Evolutionary conservation across 2,888 invertebrate genomes (phyloP), one percentile per base, ranked within the genome.

Genomic region (Campoplex capitator): DNA sequence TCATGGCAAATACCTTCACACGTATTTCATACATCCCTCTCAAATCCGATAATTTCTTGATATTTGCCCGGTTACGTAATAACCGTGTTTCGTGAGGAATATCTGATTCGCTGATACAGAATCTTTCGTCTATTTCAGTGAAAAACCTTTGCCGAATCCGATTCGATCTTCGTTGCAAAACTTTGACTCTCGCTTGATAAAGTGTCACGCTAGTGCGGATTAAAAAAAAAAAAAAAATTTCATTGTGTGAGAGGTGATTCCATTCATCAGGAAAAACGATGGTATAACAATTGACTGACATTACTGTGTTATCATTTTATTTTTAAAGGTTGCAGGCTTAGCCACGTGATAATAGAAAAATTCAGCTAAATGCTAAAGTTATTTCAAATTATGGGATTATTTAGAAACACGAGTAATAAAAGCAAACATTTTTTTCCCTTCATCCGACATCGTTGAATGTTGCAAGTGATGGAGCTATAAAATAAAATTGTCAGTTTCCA

Each of bases 131-230:
- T 38, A 42, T 45, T 78, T 28, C 65, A 51, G 78, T 73, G 78
- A 48, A 45, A 75, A 75, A 13, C 28, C 28, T 56, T 58, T 35
- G 56, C 71, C 45, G 16, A 65, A 62, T 48, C 3, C 48, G n/a
- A 35, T 56, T 45, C 8, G 32, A 18, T 35, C 23, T 28, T n/a
- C 56, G 16, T 9, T 42, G 8, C 73, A 8, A 23, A 65, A 54
- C 76, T 68, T n/a, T 13, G 38, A 35, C 67, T 70, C 48, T 80
- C 73, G 65, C 78, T 45, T 78, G 78, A 38, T 75, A 35, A 8
- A 79, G 80, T 85, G 78, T 85, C 85, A 86, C 79, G 83, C 62
- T 76, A 83, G 84, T 80, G 79, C 75, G 70, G 58, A 38, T 38
- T 38, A 1, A 38, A 38, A 38, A 4, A 38, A 4, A 38, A 38